Conservation (phyloP, 2,113 vertebrate species). For the Pseudolaguvia tuberculata region DNA sequence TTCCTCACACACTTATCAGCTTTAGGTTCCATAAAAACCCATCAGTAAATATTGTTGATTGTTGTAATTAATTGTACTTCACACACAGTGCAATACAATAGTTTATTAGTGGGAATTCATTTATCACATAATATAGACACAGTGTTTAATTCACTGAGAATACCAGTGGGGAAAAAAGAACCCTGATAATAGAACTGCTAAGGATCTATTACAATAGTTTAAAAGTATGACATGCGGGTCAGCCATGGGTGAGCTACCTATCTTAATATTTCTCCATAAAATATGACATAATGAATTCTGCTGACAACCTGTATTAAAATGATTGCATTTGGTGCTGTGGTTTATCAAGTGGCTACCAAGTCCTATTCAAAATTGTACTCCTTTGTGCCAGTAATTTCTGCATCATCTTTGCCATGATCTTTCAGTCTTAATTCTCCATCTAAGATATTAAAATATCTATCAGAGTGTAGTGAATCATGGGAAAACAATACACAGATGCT, state of each 20-base stretch:
- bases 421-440: neutral
- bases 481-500: neutral
- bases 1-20: neutral
- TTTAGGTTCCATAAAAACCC: too few species aligned
- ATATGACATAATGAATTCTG: neutral
- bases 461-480: neutral
- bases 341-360: neutral
- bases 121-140: neutral
- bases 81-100: neutral
- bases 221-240: neutral
- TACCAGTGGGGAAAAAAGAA: too few species aligned
- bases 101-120: neutral
- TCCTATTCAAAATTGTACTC: neutral
- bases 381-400: too few species aligned
- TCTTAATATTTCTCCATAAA: neutral
- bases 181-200: neutral
- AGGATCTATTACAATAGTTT: slow-evolving; percentile 1
- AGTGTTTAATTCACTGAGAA: neutral
- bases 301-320: neutral
- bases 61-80: neutral
- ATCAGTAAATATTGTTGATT: neutral
- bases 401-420: too few species aligned
- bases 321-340: neutral
- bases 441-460: neutral
- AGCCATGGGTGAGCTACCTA: neutral